Percentiles rank a stretch among this genome's conserved stretches.
These are phyloP conservation scores for Leucophora obtusa DNA, from an alignment of 2,888 invertebrate species.

Conservation along the genomic window DNA sequence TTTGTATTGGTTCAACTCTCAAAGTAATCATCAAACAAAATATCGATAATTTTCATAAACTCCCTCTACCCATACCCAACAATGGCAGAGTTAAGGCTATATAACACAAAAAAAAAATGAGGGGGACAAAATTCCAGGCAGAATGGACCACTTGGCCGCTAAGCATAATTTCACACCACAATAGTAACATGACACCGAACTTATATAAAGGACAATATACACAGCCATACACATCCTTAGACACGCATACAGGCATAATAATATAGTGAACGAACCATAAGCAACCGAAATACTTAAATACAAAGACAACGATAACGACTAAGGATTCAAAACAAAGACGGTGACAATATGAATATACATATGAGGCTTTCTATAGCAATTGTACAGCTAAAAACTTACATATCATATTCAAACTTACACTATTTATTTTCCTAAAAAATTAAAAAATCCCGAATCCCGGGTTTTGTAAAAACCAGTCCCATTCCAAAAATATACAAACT, in stretches of 20 bases:
- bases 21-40: conserved; percentile 37
- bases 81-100: not conserved
- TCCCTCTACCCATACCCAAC: not conserved
- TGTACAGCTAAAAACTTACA: too few relatives aligned
- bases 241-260: conserved; percentile 1
- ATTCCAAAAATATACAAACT: too few relatives aligned
- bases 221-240: not conserved
- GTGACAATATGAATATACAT: not conserved
- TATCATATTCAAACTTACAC: too few relatives aligned
- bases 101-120: not conserved
- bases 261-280: conserved; percentile 5
- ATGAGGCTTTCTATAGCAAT: too few relatives aligned
- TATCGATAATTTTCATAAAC: conserved; percentile 41
- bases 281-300: conserved; percentile 17
- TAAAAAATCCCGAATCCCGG: too few relatives aligned
- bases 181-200: conserved; percentile 43
- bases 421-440: too few relatives aligned
- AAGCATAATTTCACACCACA: conserved; percentile 52
- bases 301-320: conserved; percentile 33
- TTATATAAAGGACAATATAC: conserved; percentile 39
- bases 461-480: too few relatives aligned
- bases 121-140: conserved; percentile 26
- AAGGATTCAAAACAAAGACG: conserved; percentile 40
- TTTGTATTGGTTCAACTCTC: conserved; percentile 19
- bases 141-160: conserved; percentile 48